Conservation (phyloP, 2,888 invertebrate genomes). For the Eupithecia dodoneata region DNA sequence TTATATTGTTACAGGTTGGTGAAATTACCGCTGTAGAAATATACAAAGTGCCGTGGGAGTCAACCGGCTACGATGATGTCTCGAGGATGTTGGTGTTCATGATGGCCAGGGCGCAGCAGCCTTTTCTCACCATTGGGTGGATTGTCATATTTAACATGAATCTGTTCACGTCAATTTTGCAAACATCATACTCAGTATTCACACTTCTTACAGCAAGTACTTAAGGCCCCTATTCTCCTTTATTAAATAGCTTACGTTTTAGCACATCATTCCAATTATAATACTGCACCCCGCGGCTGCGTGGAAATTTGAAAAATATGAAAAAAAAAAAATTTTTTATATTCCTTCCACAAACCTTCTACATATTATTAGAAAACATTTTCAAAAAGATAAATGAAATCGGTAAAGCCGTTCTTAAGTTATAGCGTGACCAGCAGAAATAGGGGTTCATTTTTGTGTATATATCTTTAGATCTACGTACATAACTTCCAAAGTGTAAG, state of each 20-base stretch:
- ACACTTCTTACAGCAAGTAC: constrained; percentile 6
- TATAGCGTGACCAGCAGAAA: no score
- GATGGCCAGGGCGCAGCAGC: constrained; percentile 3
- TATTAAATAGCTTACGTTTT: not conserved
- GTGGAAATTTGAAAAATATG: no score
- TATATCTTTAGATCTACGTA: no score
- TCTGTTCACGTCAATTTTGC: constrained; percentile 9
- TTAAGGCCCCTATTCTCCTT: not conserved
- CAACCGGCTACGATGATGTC: not conserved
- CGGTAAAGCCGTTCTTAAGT: no score
- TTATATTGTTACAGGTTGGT: not conserved
- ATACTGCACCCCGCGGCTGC: no score
- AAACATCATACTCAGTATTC: constrained; percentile 6
- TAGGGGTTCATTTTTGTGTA: no score
- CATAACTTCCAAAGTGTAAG: no score
- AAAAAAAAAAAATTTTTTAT: no score
- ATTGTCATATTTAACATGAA: constrained; percentile 11
- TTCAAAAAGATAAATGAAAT: no score
- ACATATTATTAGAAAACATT: no score
- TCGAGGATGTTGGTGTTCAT: not conserved
- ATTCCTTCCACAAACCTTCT: no score
- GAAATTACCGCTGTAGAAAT: not conserved
- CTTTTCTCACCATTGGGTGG: not conserved
- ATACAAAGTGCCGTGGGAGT: constrained; percentile 1
- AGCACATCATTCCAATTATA: not conserved